Evolutionary conservation across 2,888 invertebrate genomes (phyloP), one percentile per base, ranked within the genome.

Genomic region (Lepidochitona cinerea): DNA sequence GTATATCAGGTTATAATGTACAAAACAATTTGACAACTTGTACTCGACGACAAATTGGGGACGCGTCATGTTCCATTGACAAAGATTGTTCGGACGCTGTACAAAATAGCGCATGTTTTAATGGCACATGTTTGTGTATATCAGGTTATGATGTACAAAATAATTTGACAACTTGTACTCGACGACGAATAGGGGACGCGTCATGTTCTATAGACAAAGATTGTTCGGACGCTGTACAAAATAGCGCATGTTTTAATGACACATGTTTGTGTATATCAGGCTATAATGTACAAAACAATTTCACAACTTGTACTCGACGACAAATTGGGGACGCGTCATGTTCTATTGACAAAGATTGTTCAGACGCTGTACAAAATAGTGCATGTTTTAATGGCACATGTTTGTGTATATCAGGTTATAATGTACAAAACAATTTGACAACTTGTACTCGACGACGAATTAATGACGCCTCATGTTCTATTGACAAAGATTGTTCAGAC

Each of bases 321-420:
- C 71, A 74, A 64, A 80, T 83, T 23, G 81, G 80, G 1, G 72
- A 54, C 29, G 69, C 37, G 9, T 59, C 68, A 14, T 77, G 77
- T 64, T 26, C 36, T 6, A 14, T 76, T 2, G 68, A 78, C 41
- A 65, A 70, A 9, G 78, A 78, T 64, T 78, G 78, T 52, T 12
- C 41, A 3, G 68, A 70, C 64, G 72, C 74, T 6, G 74, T 78
- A 2, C 18, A 14, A 0, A 65, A 74, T 52, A 76, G 74, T 64
- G 53, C 59, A 29, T 78, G 78, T 54, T 59, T 65, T 9, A 52
- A 67, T 14, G 70, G 37, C 5, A 49, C 36, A 37, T 77, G 77
- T 37, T 26, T 68, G 1, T 77, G 77, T 68, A 33, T 37, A 5
- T 66, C 70, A n/a, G 77, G 77, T 7, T 74, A n/a, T n/a, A n/a